A percentile compares a stretch with the other conserved stretches of the same genome.
Conservation (phyloP, 2,888 invertebrate species). For the Thera obeliscata region DNA sequence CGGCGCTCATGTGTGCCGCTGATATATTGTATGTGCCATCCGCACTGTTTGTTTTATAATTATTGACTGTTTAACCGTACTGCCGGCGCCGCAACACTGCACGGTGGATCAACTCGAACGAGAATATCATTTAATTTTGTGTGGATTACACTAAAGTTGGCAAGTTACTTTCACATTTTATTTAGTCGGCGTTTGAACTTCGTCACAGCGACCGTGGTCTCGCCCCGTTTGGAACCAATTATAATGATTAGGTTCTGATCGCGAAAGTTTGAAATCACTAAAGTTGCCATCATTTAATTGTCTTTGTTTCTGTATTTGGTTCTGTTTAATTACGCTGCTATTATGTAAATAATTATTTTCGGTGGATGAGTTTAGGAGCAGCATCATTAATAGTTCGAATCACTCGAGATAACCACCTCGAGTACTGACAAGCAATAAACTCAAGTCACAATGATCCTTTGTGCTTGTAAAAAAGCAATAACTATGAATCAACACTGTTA, state of each 20-base stretch:
- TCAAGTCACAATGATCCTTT: not conserved
- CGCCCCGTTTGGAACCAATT: not conserved
- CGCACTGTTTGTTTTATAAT: slow-evolving; percentile 15
- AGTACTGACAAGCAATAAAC: not conserved
- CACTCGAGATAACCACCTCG: not conserved
- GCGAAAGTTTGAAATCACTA: not conserved
- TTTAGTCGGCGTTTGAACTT: not conserved
- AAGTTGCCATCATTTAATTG: not conserved
- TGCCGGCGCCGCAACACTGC: too few species aligned
- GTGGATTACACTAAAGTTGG: not conserved
- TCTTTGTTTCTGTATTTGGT: not conserved
- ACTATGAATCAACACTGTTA: not conserved
- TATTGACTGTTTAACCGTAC: slow-evolving; percentile 15
- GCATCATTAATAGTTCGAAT: not conserved
- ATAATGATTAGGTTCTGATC: not conserved
- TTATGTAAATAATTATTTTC: not conserved
- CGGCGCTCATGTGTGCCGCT: slow-evolving; percentile 37
- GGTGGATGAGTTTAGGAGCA: too few species aligned
- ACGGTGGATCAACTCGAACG: too few species aligned
- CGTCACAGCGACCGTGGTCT: not conserved
- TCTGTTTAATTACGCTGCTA: not conserved
- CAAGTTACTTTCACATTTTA: not conserved
- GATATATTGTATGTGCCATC: slow-evolving; percentile 27
- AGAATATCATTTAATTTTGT: not conserved
- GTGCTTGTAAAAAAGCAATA: not conserved